Evolutionary conservation across 37 sponge, comb jelly and placozoan species (phyloP), one percentile per base, ranked within the genome.

Genomic region (Petrosia ficiformis): DNA sequence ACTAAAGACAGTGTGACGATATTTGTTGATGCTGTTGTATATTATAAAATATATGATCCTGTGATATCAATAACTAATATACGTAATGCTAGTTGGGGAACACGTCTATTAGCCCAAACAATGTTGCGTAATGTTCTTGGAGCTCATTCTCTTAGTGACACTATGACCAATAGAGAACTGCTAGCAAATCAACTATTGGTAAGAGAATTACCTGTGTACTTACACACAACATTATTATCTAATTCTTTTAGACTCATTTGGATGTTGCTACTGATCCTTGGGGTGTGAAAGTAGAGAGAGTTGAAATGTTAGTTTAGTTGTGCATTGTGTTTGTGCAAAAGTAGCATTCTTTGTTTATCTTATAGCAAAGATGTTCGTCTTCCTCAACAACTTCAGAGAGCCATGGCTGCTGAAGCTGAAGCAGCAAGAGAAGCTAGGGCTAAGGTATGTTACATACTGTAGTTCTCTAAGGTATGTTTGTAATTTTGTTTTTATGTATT

Each of bases 361-460:
- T 82, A 59, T 59, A 94, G 92, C 58, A 98, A 98, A 70, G 99
- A 98, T 80, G 95, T 98, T 24, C 81, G 94, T 43, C 90, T 98
- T 38, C 96, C 99, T 24, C 77, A 61, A 34, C 80, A 95, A 44
- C 65, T 98, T 59, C 93, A 93, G 57, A 70, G 99, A 60, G 92
- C 94, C 3, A 92, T 98, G 99, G 99, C 99, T 57, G 99, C 99
- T 4, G 99, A 98, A 74, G 99, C 99, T 32, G 95, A 98, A 40
- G 95, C 99, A 67, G 57, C 85, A 39, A 78, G 99, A 11, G 99
- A 98, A 43, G 93, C 99, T 40, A 89, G 80, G 61, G 99, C 95
- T 6, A 98, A 98, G 84, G 95, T 94, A 48, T 54, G 70, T 16
- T 32, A 34, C 58, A 4, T 61, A n/a, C 63, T 48, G 54, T 14